Evolutionary conservation across 2,888 invertebrate genomes (phyloP).

Genomic region (Drosophila differens): DNA sequence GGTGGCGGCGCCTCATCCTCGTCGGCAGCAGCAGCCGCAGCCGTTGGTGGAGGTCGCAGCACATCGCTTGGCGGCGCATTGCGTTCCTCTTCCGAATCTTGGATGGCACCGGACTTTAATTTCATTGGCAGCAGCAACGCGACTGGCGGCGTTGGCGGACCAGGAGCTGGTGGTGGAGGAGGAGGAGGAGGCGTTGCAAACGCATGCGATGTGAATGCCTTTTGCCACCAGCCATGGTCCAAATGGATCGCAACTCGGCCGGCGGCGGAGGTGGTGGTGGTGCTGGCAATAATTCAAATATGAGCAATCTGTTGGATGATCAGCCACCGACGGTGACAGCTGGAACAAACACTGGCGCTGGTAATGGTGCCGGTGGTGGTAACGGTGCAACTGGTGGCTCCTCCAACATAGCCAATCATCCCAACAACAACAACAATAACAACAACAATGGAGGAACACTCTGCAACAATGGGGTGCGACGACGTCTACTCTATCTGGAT

Average conservation of each 20-base stretch:
- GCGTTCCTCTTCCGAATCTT: conserved; percentile 65
- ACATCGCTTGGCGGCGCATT: conserved; percentile 45
- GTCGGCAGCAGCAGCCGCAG: conserved; percentile 1
- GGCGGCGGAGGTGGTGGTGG: conserved; percentile 22
- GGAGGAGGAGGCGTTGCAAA: conserved; percentile 12
- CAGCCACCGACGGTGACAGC: conserved; percentile 39
- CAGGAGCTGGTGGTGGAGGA: background rate
- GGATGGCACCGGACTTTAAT: conserved; percentile 67
- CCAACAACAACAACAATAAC: conserved; percentile 29
- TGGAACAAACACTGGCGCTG: conserved; percentile 3
- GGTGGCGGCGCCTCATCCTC: conserved; percentile 46
- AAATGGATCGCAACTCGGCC: conserved; percentile 50
- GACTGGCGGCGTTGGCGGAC: background rate
- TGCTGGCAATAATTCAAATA: conserved; percentile 42
- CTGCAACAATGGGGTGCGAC: conserved; percentile 67
- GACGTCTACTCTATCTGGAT: conserved; percentile 77
- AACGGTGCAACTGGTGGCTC: conserved; percentile 8
- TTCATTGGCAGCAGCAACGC: conserved; percentile 40
- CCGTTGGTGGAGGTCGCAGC: conserved; percentile 27
- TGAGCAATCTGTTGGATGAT: conserved; percentile 64
- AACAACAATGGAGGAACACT: conserved; percentile 41
- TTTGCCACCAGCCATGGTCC: conserved; percentile 52
- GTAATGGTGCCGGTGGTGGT: background rate
- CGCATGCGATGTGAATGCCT: conserved; percentile 42
- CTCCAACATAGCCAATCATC: conserved; percentile 34